These are phyloP conservation scores for Corythornis vintsioides DNA, from an alignment of 2,113 vertebrate genomes.

Conservation along the genomic window DNA sequence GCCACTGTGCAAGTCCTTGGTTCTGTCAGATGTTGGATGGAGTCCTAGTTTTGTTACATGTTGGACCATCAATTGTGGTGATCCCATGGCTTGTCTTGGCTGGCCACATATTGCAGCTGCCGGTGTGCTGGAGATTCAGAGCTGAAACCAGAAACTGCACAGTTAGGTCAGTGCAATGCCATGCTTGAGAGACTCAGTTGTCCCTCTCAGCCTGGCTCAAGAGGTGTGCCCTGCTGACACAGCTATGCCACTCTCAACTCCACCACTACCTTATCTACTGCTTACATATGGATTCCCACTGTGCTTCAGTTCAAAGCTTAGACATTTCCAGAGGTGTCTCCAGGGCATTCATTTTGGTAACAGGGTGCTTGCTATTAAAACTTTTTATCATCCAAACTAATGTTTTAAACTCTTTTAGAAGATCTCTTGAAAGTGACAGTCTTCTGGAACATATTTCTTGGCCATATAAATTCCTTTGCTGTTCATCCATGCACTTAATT, in stretches of 20 bases:
- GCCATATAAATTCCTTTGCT: not conserved
- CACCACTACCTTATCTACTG: not conserved
- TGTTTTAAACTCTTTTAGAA: not conserved
- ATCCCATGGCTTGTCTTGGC: not conserved
- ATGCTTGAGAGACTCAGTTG: rapidly evolving
- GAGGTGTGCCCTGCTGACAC: not conserved
- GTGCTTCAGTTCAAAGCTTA: not conserved
- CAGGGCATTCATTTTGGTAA: not conserved
- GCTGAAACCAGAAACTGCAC: not conserved
- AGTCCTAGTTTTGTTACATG: not conserved
- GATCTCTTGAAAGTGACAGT: not conserved
- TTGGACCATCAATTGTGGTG: not conserved
- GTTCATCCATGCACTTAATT: not conserved
- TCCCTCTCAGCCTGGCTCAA: not conserved
- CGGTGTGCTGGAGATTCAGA: not conserved
- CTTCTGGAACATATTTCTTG: not conserved
- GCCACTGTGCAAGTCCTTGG: not conserved
- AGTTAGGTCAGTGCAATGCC: not conserved
- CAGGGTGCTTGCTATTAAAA: not conserved
- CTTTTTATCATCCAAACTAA: not conserved
- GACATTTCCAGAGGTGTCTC: not conserved
- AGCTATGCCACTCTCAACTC: not conserved
- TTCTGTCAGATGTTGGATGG: not conserved
- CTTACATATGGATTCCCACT: not conserved
- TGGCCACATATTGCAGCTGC: rapidly evolving